Conservation (phyloP, 2,888 invertebrate species). For the Philaethria dido region DNA sequence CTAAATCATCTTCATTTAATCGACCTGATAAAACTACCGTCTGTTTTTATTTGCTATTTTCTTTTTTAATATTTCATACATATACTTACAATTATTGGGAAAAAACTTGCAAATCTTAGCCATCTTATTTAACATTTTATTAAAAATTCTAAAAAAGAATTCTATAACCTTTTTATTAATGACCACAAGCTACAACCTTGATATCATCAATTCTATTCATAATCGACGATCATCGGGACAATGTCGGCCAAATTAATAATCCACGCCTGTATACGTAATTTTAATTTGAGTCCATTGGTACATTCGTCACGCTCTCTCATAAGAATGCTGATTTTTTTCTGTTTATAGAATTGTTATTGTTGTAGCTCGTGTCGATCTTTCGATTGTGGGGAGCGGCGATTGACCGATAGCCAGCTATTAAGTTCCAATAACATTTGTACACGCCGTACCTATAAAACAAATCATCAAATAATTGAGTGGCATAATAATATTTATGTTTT, state of each 20-base stretch:
- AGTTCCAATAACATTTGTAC: conserved; percentile 59
- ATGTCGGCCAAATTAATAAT: conserved; percentile 77
- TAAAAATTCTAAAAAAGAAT: background rate
- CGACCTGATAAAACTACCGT: too few relatives aligned
- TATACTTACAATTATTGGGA: background rate
- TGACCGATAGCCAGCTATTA: conserved; percentile 52
- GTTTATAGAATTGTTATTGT: conserved; percentile 65
- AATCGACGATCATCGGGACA: conserved; percentile 55
- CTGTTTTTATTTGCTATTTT: too few relatives aligned
- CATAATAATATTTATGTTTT: conserved; percentile 17
- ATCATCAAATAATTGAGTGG: conserved; percentile 3
- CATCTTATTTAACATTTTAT: background rate
- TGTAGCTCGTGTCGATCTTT: conserved; percentile 59
- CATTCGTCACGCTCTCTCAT: conserved; percentile 63
- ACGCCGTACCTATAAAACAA: conserved; percentile 42
- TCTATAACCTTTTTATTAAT: conserved; percentile 19
- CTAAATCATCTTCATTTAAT: background rate
- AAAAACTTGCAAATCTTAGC: background rate
- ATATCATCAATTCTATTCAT: conserved; percentile 36
- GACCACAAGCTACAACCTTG: conserved; percentile 24
- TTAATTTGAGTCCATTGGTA: conserved; percentile 66
- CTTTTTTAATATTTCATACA: background rate
- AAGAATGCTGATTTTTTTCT: conserved; percentile 51
- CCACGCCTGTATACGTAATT: conserved; percentile 75
- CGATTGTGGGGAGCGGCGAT: conserved; percentile 56